Evolutionary conservation across 1,140 invertebrate species (phyloP), one percentile per base, ranked within the genome.

Genomic region (Drosophila littoralis): DNA sequence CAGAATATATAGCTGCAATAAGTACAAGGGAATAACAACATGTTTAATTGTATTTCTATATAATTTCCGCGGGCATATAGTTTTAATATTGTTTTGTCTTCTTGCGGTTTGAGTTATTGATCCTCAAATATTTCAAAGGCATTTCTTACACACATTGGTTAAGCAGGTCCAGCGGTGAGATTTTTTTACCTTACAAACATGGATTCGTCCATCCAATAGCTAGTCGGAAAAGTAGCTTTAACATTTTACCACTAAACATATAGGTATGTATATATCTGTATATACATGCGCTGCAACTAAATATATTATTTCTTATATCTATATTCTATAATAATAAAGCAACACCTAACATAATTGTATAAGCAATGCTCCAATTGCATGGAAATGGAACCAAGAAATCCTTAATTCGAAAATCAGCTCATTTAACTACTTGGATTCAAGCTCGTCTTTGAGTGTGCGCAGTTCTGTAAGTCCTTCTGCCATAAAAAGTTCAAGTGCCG

Each of bases 321-420:
- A 80, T 58, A 69, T 6, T 15, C 45, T 89, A 86, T 51, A 66
- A 63, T 88, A 84, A 89, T 78, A 88, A 88, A 88, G 83, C 83
- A 88, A 88, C 77, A 88, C 58, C 84, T 88, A 84, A 73, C 64
- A 78, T 59, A 85, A 68, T 65, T 59, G n/a, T 38, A 64, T 59
- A 72, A 81, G 81, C 81, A 65, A 69, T 65, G 8, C 9, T 13
- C 33, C 40, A 36, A 40, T n/a, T 28, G 8, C 5, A 7, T 42
- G 13, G 9, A 17, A 50, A 12, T 42, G 15, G 38, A 69, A 69
- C 58, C 48, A 61, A 61, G 40, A 50, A 43, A 42, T 60, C n/a
- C 43, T 15, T 33, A 58, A 48, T 15, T 43, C 48, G 22, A 28
- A 22, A 46, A 52, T 67, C 46, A 43, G 54, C 48, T 63, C 12